Evolutionary conservation across 2,797 vertebrate genomes (phyloP).

Genomic region (Centroberyx gerrardi): DNA sequence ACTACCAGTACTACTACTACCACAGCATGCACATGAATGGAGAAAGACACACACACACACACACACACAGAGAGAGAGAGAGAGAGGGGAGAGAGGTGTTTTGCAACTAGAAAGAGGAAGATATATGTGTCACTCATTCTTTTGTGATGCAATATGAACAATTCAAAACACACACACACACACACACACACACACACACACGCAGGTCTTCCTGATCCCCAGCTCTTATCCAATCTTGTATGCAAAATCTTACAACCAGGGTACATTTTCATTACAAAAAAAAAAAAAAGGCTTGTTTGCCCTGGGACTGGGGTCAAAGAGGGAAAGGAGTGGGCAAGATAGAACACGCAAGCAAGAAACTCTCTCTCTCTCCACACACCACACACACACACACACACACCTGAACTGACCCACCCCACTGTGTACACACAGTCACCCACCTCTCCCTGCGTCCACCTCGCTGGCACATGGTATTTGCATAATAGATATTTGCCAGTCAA

Average conservation of each 20-base stretch:
- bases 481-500: conserved; percentile 78
- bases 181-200: conserved; percentile 10
- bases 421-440: conserved; percentile 19
- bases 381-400: neutral
- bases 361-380: neutral
- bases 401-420: conserved; percentile 29
- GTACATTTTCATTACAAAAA: conserved; percentile 42
- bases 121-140: conserved; percentile 63
- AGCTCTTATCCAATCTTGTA: conserved; percentile 38
- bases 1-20: conserved; percentile 65
- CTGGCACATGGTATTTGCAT: conserved; percentile 68
- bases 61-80: conserved; percentile 32
- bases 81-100: conserved; percentile 70
- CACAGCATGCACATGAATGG: conserved; percentile 71
- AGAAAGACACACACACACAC: conserved; percentile 59
- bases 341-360: conserved; percentile 46
- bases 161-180: conserved; percentile 34
- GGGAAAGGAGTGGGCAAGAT: conserved; percentile 54
- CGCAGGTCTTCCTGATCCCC: neutral
- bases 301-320: conserved; percentile 5
- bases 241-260: conserved; percentile 49
- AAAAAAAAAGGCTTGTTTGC: conserved; percentile 9
- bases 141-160: conserved; percentile 72
- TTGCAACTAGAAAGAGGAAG: conserved; percentile 83
- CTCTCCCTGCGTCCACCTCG: conserved; percentile 36